Evolutionary conservation across 2,888 invertebrate genomes (phyloP).

Genomic region (Lithophane ornitopus): DNA sequence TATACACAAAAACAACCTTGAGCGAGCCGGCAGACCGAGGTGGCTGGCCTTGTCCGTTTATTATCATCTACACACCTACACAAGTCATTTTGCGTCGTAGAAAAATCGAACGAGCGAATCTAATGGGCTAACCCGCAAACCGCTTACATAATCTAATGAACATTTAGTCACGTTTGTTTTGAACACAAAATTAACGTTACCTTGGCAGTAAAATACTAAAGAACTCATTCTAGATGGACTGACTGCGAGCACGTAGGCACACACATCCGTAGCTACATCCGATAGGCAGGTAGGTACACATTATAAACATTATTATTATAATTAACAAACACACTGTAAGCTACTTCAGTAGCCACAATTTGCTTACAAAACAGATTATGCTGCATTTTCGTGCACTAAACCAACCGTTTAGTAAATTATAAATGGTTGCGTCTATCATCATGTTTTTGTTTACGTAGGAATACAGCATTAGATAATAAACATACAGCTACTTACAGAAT

Average conservation of each 20-base stretch:
- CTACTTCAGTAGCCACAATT: neutral
- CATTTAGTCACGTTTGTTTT: slow-evolving; percentile 42
- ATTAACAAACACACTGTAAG: neutral
- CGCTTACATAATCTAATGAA: slow-evolving; percentile 52
- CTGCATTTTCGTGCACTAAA: neutral
- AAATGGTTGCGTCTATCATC: neutral
- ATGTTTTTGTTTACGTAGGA: neutral
- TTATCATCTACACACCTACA: slow-evolving; percentile 68
- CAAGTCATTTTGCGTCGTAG: slow-evolving; percentile 71
- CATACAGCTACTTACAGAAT: neutral
- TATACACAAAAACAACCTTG: slow-evolving; percentile 90
- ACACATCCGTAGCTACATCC: slow-evolving; percentile 19
- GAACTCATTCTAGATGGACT: neutral
- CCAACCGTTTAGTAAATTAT: slow-evolving; percentile 7
- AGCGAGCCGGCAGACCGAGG: slow-evolving; percentile 68
- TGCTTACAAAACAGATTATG: slow-evolving; percentile 16
- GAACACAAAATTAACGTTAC: slow-evolving; percentile 19
- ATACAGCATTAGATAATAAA: neutral
- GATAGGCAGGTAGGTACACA: slow-evolving; percentile 3
- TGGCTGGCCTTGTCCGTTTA: slow-evolving; percentile 76
- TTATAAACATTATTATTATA: neutral
- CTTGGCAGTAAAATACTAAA: slow-evolving; percentile 3
- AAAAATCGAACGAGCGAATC: slow-evolving; percentile 47
- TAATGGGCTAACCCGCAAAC: slow-evolving; percentile 9
- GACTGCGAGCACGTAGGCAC: slow-evolving; percentile 44